A percentile compares a stretch with the other conserved stretches of the same genome.
Conservation (phyloP, 2,797 vertebrate genomes). For the Todus mexicanus region DNA sequence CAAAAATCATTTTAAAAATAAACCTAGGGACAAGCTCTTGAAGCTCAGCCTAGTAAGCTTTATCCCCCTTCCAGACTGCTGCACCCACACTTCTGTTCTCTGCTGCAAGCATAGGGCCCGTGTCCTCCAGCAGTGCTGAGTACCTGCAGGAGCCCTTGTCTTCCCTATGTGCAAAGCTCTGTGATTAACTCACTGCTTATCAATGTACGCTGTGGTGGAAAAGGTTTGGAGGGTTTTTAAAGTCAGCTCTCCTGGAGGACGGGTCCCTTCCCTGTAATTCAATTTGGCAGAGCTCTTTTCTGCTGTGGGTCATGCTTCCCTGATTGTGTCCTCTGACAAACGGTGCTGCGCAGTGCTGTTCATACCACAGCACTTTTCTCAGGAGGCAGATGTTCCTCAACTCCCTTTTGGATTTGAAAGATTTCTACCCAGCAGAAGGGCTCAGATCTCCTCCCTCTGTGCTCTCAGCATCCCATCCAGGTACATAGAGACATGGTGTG, state of each 20-base stretch:
- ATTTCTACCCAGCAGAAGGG: neutral
- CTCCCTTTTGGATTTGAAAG: neutral
- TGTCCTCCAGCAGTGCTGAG: accelerated
- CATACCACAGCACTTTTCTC: neutral
- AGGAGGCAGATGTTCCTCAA: neutral
- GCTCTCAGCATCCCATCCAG: neutral
- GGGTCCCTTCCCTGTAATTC: neutral
- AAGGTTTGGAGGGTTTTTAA: neutral
- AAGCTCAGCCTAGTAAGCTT: neutral
- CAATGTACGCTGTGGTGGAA: neutral
- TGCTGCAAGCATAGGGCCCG: neutral
- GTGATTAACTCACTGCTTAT: neutral
- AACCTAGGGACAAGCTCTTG: neutral
- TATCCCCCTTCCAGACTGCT: neutral
- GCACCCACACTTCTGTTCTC: neutral
- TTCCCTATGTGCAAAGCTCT: neutral
- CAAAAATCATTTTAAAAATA: neutral
- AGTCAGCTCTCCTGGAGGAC: neutral
- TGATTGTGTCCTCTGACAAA: neutral
- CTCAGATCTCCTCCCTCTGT: neutral
- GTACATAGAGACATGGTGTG: accelerated
- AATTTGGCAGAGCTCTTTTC: neutral
- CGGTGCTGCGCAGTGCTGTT: neutral
- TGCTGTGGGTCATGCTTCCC: neutral
- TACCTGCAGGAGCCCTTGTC: neutral